Evolutionary conservation across 2,888 invertebrate genomes (phyloP), one percentile per base, ranked within the genome.

Genomic region (Cryptocheilus praepositus): DNA sequence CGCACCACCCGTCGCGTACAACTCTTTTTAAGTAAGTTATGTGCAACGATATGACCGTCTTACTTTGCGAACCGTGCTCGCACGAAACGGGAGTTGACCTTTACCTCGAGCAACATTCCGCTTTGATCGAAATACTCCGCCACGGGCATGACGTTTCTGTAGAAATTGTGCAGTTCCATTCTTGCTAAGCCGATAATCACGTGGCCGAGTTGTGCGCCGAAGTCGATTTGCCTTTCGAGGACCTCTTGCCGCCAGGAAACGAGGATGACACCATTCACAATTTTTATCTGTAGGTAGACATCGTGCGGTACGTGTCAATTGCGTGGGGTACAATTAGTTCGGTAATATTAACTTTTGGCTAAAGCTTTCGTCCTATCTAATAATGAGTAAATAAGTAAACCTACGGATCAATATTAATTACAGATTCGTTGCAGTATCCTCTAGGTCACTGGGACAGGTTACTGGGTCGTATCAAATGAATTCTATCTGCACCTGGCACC

Each of bases 71-170:
- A 36, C 1, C 36, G 36, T 11, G 36, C 1, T 11, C n/a, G 8
- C 13, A 36, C 36, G 36, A 36, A 36, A 36, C 36, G 36, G n/a
- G 11, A 11, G 7, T 36, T 36, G 36, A 36, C 36, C 3, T 36
- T 36, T 66, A 94, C 94, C 89, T 93, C 92, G 80, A 92, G 89
- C 51, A 94, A 90, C 91, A 96, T 93, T 85, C 95, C 95, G 85
- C 94, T 94, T 89, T 96, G 96, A 86, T 96, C 96, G 86, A 95
- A 96, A 89, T 96, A 96, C 86, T 96, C 96, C 0, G 95, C 96
- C 21, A 96, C 96, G 0, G 96, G 96, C 93, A 96, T 95, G 58
- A 96, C 96, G 89, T 94, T 94, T 85, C 93, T 93, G 87, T 95
- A 96, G 91, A 96, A 96, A 91, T 96, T 96, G 86, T 92, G 93